A percentile compares a stretch with the other conserved stretches of the same genome.
Evolutionary conservation across 2,797 vertebrate genomes (phyloP).

Genomic region (Sebastes steindachneri): DNA sequence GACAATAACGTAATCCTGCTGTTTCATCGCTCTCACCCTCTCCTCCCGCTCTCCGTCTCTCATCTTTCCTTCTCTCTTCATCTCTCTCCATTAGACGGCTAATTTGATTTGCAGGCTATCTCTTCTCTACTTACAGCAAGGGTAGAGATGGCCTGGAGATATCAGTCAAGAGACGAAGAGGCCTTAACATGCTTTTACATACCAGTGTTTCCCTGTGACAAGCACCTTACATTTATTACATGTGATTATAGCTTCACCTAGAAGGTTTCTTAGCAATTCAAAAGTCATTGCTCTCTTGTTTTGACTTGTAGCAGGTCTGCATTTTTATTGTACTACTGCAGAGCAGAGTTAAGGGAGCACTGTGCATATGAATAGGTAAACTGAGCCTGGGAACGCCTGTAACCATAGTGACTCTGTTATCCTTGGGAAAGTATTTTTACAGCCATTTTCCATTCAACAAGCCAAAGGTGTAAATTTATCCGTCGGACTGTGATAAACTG

Average conservation of each 20-base stretch:
- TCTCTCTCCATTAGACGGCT: conserved; percentile 71
- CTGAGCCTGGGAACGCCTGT: not conserved
- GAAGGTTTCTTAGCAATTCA: not conserved
- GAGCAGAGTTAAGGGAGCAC: not conserved
- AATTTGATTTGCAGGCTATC: conserved; percentile 80
- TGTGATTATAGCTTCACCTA: not conserved
- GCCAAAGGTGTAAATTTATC: not conserved
- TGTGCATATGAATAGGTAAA: not conserved
- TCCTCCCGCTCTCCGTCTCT: conserved; percentile 30
- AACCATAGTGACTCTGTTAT: not conserved
- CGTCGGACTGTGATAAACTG: not conserved
- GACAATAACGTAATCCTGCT: conserved; percentile 69
- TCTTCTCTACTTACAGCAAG: conserved; percentile 49
- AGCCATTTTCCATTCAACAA: not conserved
- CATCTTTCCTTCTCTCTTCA: conserved; percentile 54
- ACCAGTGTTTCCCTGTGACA: not conserved
- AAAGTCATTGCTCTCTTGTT: not conserved
- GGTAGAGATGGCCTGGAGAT: conserved; percentile 51
- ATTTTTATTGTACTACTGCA: not conserved
- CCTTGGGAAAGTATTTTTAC: not conserved
- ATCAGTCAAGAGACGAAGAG: conserved; percentile 42
- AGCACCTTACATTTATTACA: not conserved
- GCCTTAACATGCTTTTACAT: conserved; percentile 24
- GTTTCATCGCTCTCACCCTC: conserved; percentile 65
- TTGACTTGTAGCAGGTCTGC: not conserved